Conservation (phyloP, 2,113 vertebrate genomes). For the Hydropotes inermis region DNA sequence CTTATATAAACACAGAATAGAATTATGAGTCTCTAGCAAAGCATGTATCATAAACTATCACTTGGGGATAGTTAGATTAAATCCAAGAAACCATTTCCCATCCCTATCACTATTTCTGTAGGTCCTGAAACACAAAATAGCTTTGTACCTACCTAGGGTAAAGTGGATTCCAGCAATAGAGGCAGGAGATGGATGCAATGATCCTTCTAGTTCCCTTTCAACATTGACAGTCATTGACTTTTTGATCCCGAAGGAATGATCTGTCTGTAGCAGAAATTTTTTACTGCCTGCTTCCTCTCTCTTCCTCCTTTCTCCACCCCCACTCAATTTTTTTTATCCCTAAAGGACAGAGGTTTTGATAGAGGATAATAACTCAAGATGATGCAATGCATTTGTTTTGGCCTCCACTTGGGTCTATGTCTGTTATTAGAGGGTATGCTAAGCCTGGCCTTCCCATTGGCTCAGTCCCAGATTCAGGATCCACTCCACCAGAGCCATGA, state of each 20-base stretch:
- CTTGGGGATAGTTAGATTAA: neutral
- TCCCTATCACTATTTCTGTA: neutral
- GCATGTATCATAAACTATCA: neutral
- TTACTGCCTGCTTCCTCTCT: slow-evolving; percentile 45
- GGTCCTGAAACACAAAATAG: neutral
- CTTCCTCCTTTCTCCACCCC: neutral
- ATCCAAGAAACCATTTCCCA: neutral
- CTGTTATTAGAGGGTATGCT: slow-evolving; percentile 52
- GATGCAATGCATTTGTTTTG: slow-evolving; percentile 62
- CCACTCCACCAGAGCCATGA: neutral
- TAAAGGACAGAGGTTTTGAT: slow-evolving; percentile 41
- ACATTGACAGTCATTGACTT: neutral
- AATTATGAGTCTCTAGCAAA: neutral
- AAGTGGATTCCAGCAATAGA: neutral
- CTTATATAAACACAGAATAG: neutral
- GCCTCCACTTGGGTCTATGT: neutral
- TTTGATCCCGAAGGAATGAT: neutral
- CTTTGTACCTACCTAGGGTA: neutral
- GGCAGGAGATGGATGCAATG: neutral
- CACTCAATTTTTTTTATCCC: neutral
- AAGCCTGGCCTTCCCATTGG: neutral
- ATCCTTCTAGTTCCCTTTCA: neutral
- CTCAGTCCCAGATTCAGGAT: neutral
- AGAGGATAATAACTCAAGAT: slow-evolving; percentile 44
- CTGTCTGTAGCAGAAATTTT: neutral